Conservation (phyloP, 2,888 invertebrate species). For the Chorisops tibialis region DNA sequence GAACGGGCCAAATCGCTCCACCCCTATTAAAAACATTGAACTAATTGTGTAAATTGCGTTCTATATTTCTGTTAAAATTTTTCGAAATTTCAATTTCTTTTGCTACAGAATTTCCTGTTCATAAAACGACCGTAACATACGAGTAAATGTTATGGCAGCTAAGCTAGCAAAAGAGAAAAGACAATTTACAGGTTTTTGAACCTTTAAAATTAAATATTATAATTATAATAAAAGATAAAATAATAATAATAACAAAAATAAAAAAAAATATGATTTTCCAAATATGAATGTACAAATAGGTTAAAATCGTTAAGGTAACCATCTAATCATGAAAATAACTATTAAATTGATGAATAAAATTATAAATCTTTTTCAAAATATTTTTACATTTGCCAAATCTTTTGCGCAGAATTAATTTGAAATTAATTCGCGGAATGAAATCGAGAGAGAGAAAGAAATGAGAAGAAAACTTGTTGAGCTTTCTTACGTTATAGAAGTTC, state of each 20-base stretch:
- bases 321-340: slow-evolving; percentile 17
- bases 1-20: no score
- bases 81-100: neutral
- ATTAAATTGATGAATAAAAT: neutral
- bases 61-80: no score
- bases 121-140: neutral
- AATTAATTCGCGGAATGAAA: no score
- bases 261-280: slow-evolving; percentile 32
- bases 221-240: slow-evolving; percentile 5
- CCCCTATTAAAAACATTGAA: no score
- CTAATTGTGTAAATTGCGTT: no score
- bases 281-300: slow-evolving; percentile 35
- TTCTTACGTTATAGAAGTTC: no score
- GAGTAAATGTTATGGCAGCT: no score
- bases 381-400: neutral
- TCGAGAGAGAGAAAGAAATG: no score
- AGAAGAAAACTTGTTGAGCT: no score
- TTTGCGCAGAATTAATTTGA: neutral
- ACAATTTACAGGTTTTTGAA: no score
- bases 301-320: slow-evolving; percentile 28
- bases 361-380: neutral
- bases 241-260: no score
- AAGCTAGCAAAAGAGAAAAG: neutral
- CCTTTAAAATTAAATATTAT: neutral
- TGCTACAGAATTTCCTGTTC: neutral